These are phyloP conservation scores for Cisticola juncidis DNA, from an alignment of 2,113 vertebrate genomes.

Conservation along the genomic window DNA sequence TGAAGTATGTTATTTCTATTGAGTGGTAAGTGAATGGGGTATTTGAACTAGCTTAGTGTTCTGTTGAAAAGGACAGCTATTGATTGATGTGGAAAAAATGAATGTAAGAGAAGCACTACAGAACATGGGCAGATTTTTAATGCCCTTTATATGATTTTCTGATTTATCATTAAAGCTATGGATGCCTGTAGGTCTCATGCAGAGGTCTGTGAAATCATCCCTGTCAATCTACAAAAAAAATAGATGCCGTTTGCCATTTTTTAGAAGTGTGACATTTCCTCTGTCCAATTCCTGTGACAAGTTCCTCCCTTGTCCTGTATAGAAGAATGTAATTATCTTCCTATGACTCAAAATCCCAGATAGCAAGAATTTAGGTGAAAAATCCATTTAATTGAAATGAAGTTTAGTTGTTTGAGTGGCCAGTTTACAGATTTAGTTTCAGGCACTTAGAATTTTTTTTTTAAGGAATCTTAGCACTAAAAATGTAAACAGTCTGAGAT, in stretches of 20 bases:
- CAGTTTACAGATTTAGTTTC: not conserved
- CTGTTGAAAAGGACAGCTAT: conserved; percentile 1
- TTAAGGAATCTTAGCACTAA: not conserved
- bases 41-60: not conserved
- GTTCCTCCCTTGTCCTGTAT: not conserved
- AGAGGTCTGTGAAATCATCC: not conserved
- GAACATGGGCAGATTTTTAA: not conserved
- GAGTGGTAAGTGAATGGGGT: not conserved
- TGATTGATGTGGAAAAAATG: conserved; percentile 23
- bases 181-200: not conserved
- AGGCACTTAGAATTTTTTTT: not conserved
- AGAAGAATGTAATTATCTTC: not conserved
- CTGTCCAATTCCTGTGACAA: fast-evolving
- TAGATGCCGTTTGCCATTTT: not conserved
- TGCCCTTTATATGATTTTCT: not conserved
- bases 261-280: not conserved
- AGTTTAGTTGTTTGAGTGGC: not conserved
- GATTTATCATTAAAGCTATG: not conserved
- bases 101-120: not conserved
- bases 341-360: not conserved
- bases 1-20: not conserved
- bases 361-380: not conserved
- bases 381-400: not conserved
- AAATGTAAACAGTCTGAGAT: not conserved
- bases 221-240: not conserved